Conservation (phyloP, 1,140 invertebrate genomes). For the Drosophila tropicalis region DNA sequence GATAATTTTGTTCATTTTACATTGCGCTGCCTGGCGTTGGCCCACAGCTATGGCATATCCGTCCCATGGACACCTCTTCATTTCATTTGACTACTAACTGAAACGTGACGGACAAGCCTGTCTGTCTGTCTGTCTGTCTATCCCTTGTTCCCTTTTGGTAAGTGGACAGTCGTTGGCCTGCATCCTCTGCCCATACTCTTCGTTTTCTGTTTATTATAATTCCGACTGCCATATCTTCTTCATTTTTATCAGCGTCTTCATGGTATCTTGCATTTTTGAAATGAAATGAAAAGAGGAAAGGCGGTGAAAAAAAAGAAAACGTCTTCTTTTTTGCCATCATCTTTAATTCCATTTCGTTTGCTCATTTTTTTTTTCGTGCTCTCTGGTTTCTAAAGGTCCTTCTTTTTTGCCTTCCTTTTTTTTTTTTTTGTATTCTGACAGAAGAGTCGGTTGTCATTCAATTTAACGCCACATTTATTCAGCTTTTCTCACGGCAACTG, state of each 20-base stretch:
- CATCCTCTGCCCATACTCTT: conserved; percentile 43
- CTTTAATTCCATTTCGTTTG: conserved; percentile 66
- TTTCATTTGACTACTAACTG: conserved; percentile 68
- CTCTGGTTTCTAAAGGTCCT: conserved; percentile 13
- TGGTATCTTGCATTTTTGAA: conserved; percentile 76
- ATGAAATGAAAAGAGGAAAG: conserved; percentile 32
- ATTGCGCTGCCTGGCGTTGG: conserved; percentile 12
- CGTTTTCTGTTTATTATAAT: conserved; percentile 53
- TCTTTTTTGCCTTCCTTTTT: conserved; percentile 15
- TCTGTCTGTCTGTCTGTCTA: conserved; percentile 29
- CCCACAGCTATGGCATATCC: conserved; percentile 34
- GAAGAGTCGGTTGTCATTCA: conserved; percentile 62
- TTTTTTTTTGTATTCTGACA: conserved; percentile 32
- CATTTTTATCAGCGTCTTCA: conserved; percentile 76
- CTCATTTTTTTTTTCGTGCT: conserved; percentile 33
- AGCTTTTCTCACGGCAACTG: conserved; percentile 29
- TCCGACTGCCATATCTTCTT: conserved; percentile 61
- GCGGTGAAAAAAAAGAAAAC: neutral
- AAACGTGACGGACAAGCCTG: conserved; percentile 38
- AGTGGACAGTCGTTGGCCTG: conserved; percentile 32
- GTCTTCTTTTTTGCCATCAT: conserved; percentile 40
- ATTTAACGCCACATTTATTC: conserved; percentile 78
- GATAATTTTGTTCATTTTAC: conserved; percentile 41
- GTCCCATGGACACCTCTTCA: conserved; percentile 52
- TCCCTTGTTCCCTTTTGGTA: conserved; percentile 33